Conservation (phyloP, 2,797 vertebrate genomes). For the Cichlasoma orientale region DNA sequence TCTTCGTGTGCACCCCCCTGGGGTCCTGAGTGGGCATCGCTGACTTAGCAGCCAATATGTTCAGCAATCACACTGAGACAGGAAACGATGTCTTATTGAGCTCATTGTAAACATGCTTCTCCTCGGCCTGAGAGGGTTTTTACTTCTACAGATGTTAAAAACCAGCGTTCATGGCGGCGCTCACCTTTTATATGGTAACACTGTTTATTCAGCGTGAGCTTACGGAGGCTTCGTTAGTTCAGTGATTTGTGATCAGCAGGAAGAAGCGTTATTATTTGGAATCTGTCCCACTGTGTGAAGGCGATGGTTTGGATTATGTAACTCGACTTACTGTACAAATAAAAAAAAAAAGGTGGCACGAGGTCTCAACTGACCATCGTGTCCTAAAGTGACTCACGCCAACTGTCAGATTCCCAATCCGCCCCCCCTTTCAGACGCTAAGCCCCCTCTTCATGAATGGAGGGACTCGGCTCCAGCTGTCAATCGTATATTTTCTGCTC, state of each 20-base stretch:
- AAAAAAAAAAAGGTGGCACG: slow-evolving; percentile 14
- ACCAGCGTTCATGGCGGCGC: not conserved
- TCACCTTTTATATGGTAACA: not conserved
- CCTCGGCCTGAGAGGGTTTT: not conserved
- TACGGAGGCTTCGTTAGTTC: not conserved
- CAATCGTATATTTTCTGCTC: slow-evolving; percentile 10
- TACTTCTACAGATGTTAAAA: not conserved
- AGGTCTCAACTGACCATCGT: slow-evolving; percentile 10
- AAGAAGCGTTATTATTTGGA: not conserved
- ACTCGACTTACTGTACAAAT: slow-evolving; percentile 3
- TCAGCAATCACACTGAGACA: not conserved
- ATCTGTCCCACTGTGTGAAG: not conserved
- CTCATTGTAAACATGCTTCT: not conserved
- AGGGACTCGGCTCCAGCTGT: slow-evolving; percentile 7
- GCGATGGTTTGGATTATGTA: not conserved
- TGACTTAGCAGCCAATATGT: not conserved
- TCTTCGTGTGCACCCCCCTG: not conserved
- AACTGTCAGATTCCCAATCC: slow-evolving; percentile 31
- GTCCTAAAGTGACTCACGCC: slow-evolving; percentile 33
- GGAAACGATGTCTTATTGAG: not conserved
- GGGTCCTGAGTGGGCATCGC: not conserved
- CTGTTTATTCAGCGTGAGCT: not conserved
- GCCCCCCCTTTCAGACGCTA: slow-evolving; percentile 38
- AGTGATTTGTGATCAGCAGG: not conserved
- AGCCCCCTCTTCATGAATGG: slow-evolving; percentile 35